Percentiles rank a stretch among this genome's conserved stretches.
phyloP scores from a whole-genome alignment of 2,797 vertebrate genomes.

The Sebastes nivosus region DNA sequence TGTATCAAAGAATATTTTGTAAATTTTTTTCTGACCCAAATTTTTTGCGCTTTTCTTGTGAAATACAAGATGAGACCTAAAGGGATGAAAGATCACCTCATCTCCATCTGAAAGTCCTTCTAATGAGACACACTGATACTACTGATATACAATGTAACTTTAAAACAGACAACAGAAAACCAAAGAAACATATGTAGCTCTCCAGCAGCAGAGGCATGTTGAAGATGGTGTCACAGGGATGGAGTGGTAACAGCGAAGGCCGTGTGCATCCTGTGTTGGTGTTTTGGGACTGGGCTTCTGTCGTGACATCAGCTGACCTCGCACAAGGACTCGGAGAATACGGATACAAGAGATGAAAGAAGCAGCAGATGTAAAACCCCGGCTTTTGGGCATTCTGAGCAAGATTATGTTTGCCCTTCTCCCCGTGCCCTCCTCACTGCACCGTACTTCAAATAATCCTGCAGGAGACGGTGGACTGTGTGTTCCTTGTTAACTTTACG shows the following conservation, averaged over 20 bases:
- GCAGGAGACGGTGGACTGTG: conserved; percentile 35
- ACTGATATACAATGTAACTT: neutral
- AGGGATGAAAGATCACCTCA: neutral
- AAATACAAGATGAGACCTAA: neutral
- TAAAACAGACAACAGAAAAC: neutral
- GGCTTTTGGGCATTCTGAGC: conserved; percentile 56
- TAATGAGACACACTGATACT: neutral
- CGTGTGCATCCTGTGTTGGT: neutral
- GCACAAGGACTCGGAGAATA: conserved; percentile 41
- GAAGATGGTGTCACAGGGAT: conserved; percentile 7
- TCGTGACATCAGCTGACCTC: conserved; percentile 53
- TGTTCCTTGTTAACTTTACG: conserved; percentile 63
- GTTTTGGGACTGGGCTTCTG: conserved; percentile 22
- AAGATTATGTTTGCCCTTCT: conserved; percentile 66
- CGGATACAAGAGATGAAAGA: conserved; percentile 61
- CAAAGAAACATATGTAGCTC: neutral
- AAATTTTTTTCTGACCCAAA: neutral
- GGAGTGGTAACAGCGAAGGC: conserved; percentile 13
- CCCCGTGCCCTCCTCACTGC: conserved; percentile 49
- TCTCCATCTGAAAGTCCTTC: neutral
- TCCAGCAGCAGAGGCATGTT: conserved; percentile 1
- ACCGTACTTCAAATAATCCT: conserved; percentile 67
- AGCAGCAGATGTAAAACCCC: conserved; percentile 52
- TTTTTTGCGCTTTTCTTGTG: neutral
- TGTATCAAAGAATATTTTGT: neutral